These are phyloP conservation scores for Agrochola lychnidis DNA, from an alignment of 2,888 invertebrate genomes.

Conservation along the genomic window DNA sequence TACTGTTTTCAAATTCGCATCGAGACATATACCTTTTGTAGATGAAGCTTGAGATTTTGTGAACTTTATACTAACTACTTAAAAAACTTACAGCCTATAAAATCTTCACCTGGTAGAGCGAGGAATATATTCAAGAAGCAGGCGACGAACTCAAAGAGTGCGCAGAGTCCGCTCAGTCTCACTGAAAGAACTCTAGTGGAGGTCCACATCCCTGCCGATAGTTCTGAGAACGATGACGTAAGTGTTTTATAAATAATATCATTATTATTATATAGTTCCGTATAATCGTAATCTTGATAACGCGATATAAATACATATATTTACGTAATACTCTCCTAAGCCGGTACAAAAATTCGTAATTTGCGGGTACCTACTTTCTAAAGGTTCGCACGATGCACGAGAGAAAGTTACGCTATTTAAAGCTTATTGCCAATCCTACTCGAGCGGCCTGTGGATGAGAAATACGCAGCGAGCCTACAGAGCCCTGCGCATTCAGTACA, in stretches of 20 bases:
- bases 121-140: constrained; percentile 90
- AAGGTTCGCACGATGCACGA: too few species aligned
- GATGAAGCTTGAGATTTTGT: neutral
- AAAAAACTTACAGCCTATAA: constrained; percentile 79
- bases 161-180: constrained; percentile 83
- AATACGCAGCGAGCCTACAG: too few species aligned
- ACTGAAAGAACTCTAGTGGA: constrained; percentile 85
- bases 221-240: constrained; percentile 81
- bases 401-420: too few species aligned
- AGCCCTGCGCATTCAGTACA: too few species aligned
- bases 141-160: constrained; percentile 75
- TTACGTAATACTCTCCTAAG: neutral
- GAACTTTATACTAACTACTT: neutral
- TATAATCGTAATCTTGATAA: neutral
- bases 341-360: neutral
- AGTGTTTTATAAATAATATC: constrained; percentile 68
- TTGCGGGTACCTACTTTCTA: neutral
- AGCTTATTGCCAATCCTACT: too few species aligned
- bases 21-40: neutral
- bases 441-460: too few species aligned
- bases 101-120: constrained; percentile 82
- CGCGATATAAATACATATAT: neutral
- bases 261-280: neutral
- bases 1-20: neutral
- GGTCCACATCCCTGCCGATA: constrained; percentile 73